A percentile compares a stretch with the other conserved stretches of the same genome.
Conservation (phyloP, 2,888 invertebrate species). For the Plemyria rubiginata region DNA sequence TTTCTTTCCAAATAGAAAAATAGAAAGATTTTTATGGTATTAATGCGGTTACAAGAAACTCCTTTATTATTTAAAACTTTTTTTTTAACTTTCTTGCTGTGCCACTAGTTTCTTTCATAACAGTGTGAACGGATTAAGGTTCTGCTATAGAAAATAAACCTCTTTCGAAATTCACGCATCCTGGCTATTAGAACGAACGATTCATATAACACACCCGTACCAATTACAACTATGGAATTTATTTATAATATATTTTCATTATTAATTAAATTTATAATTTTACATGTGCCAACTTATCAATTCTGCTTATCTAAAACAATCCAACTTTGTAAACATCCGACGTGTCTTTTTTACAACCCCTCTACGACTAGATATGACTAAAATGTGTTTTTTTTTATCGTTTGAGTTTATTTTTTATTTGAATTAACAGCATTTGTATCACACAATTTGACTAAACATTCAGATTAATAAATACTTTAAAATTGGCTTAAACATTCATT, state of each 20-base stretch:
- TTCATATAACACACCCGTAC: conserved; percentile 24
- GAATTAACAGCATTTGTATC: not conserved
- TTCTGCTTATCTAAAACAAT: conserved; percentile 17
- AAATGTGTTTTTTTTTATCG: conserved; percentile 17
- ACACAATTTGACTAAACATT: conserved; percentile 12
- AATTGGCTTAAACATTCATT: conserved; percentile 3
- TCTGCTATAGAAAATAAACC: not conserved
- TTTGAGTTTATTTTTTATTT: not conserved
- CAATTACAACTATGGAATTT: conserved; percentile 42
- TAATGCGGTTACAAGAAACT: no score
- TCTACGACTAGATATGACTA: conserved; percentile 77
- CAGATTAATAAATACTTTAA: conserved; percentile 2
- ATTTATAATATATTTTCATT: conserved; percentile 23
- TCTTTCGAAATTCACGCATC: not conserved
- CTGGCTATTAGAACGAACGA: conserved; percentile 16
- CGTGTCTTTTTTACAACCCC: conserved; percentile 74
- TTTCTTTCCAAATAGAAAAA: no score
- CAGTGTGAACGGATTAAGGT: no score
- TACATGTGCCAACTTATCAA: conserved; percentile 20
- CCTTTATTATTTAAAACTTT: no score
- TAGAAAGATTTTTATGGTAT: no score
- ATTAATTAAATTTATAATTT: conserved; percentile 3
- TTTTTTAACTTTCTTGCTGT: no score
- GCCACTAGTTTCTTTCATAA: no score
- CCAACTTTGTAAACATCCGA: conserved; percentile 31